A percentile compares a stretch with the other conserved stretches of the same genome.
phyloP scores from a whole-genome alignment of 2,113 vertebrate genomes.

The Arenaria interpres region DNA sequence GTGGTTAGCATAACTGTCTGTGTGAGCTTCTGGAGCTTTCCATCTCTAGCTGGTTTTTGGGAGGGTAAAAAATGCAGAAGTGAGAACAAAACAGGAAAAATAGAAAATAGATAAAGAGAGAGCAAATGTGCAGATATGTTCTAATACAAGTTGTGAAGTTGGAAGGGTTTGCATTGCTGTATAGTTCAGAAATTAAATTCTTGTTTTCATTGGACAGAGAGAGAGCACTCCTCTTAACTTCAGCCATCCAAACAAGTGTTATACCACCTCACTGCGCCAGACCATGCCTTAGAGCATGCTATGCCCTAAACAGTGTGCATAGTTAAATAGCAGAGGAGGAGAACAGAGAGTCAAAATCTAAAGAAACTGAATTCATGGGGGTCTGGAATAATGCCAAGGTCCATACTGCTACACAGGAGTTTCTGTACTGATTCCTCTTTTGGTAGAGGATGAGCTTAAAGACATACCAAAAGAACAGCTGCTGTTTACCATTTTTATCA shows the following conservation, averaged over 20 bases:
- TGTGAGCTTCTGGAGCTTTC: not conserved
- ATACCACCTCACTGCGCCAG: accelerated
- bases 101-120: not conserved
- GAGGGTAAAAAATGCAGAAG: not conserved
- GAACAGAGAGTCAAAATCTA: not conserved
- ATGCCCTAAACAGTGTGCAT: not conserved
- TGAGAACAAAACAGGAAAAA: not conserved
- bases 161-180: not conserved
- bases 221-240: not conserved
- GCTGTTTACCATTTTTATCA: not conserved
- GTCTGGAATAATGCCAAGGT: not conserved
- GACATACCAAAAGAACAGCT: not conserved
- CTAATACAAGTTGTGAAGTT: not conserved
- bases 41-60: not conserved
- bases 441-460: not conserved
- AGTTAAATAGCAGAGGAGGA: not conserved
- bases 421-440: not conserved
- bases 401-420: not conserved
- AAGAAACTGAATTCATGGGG: not conserved
- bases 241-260: not conserved
- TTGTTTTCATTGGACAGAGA: not conserved
- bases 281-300: not conserved
- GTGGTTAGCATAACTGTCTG: not conserved
- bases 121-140: not conserved
- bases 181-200: not conserved